Evolutionary conservation across 64 coral and sea anemone species (phyloP), one percentile per base, ranked within the genome.

Genomic region (Actinia equina): DNA sequence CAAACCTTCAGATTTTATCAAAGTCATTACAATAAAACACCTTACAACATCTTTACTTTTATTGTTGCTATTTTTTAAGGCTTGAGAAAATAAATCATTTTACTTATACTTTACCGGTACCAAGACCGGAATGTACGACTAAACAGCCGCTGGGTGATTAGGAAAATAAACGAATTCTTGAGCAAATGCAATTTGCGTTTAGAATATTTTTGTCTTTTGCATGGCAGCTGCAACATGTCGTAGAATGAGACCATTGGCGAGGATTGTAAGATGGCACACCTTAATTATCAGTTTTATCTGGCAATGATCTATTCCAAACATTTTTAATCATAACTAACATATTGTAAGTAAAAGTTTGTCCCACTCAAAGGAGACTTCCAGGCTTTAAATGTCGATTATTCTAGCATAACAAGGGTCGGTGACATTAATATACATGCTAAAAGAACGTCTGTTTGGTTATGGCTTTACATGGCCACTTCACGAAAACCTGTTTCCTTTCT

Each of bases 1-100:
- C 23, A 41, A 74, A 37, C 69, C 69, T 74, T 41, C 69, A 74
- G 69, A 74, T 74, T 74, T 74, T 74, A 74, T 74, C 69, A 41
- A 30, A 30, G 26, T 5, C n/a, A n/a, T 65, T 65, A 23, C n/a
- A 49, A 49, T 49, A 49, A 49, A 49, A 8, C 46, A 49, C 46
- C 46, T 49, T 49, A 15, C 16, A 60, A 60, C 59, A 65, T n/a
- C n/a, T 65, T 65, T 23, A 22, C 62, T 9, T n/a, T 41, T 30
- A 74, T 26, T 74, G 4, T 10, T 74, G 23, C 41, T 69, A 49
- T 20, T 22, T 4, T 10, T 22, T 10, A 41, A 20, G 62, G 22
- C 62, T 74, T 41, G 8, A 41, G 63, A 74, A 42, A 74, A 30
- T 41, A 41, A 25, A 30, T 74, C 10, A 74, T 37, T 74, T 30